phyloP scores from a whole-genome alignment of 2,113 vertebrate species.

The Aegotheles bennettii region DNA sequence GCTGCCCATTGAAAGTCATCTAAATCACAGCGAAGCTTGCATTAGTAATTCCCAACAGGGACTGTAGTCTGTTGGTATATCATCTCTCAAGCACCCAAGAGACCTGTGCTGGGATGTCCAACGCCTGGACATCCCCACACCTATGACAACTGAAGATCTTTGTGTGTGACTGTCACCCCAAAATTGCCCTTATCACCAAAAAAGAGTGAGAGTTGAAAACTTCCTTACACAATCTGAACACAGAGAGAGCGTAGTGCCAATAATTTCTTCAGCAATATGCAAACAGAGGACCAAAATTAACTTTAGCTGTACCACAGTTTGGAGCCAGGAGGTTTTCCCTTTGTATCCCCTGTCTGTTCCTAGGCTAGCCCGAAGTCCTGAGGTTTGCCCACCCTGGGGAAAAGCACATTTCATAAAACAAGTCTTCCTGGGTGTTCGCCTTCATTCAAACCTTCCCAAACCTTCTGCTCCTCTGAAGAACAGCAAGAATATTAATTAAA shows the following conservation, averaged over 20 bases:
- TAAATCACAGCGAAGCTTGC: background rate
- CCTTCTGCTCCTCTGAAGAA: background rate
- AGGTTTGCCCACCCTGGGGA: background rate
- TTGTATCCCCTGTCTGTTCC: background rate
- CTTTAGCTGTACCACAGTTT: background rate
- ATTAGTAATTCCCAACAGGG: background rate
- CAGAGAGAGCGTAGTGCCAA: background rate
- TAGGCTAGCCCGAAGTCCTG: background rate
- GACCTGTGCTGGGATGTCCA: background rate
- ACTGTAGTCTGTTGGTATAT: background rate
- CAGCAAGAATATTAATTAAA: background rate
- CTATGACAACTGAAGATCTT: background rate
- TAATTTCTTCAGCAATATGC: background rate
- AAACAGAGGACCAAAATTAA: background rate
- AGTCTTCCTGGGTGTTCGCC: background rate
- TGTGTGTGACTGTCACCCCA: background rate
- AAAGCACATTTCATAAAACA: background rate
- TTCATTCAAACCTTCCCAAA: background rate
- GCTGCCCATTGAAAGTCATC: background rate
- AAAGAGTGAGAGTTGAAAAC: background rate
- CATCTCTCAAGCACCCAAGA: fast-evolving
- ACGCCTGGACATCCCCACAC: background rate
- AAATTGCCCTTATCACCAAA: background rate
- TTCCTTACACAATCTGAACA: background rate
- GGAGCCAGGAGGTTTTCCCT: background rate